These are phyloP conservation scores for Poecilia latipinna DNA, from an alignment of 2,113 vertebrate genomes.

Conservation along the genomic window DNA sequence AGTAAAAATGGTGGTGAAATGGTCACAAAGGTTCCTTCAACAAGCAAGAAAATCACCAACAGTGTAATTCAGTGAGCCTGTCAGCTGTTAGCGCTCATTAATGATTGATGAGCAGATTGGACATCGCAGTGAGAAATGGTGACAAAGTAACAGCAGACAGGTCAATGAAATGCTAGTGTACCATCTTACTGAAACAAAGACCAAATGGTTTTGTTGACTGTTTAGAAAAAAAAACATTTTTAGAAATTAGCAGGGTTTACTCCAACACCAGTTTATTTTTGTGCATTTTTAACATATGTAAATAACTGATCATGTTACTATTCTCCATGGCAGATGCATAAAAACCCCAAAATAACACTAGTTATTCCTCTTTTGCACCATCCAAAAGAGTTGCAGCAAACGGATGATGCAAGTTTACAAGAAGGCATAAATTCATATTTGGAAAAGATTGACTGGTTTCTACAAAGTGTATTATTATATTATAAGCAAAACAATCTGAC, in stretches of 20 bases:
- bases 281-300: neutral
- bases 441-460: neutral
- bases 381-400: neutral
- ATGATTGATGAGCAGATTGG: neutral
- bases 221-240: too few species aligned
- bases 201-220: too few species aligned
- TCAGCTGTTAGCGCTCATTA: neutral
- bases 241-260: too few species aligned
- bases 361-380: neutral
- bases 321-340: neutral
- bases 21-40: too few species aligned
- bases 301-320: neutral
- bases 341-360: neutral
- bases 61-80: too few species aligned
- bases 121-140: neutral
- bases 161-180: neutral
- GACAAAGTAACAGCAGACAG: neutral
- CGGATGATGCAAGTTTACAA: neutral
- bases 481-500: too few species aligned
- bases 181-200: too few species aligned
- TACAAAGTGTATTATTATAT: too few species aligned
- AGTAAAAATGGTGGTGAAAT: too few species aligned
- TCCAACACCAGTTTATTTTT: too few species aligned
- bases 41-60: too few species aligned
- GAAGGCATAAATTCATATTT: too few species aligned